These are phyloP conservation scores for Nothobranchius kuhntae DNA, from an alignment of 2,113 vertebrate genomes.

Conservation along the genomic window DNA sequence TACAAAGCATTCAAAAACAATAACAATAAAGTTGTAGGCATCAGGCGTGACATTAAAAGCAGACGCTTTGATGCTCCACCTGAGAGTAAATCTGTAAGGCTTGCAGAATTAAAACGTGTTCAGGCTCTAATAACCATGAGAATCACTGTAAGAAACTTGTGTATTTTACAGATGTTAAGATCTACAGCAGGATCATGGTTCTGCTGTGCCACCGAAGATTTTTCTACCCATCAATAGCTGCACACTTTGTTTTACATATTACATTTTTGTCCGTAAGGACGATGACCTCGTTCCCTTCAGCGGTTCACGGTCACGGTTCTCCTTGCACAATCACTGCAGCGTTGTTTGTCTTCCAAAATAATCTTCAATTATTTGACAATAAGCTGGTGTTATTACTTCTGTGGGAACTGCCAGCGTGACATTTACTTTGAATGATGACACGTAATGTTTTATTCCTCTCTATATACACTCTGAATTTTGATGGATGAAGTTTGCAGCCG, in stretches of 20 bases:
- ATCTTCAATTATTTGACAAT: constrained; percentile 43
- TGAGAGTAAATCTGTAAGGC: too few relatives aligned
- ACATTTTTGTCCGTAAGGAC: not conserved
- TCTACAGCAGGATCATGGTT: too few relatives aligned
- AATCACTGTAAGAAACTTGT: too few relatives aligned
- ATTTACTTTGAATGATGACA: constrained; percentile 58
- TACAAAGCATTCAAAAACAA: too few relatives aligned
- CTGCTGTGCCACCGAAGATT: too few relatives aligned
- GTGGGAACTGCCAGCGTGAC: constrained; percentile 42
- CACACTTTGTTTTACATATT: not conserved
- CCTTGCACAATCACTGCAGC: constrained; percentile 10
- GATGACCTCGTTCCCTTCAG: not conserved
- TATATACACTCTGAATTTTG: constrained; percentile 29
- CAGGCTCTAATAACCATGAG: too few relatives aligned
- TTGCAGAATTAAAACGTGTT: too few relatives aligned
- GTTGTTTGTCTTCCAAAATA: constrained; percentile 13
- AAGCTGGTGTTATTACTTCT: constrained; percentile 40
- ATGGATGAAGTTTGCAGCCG: constrained; percentile 45
- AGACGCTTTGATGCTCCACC: too few relatives aligned
- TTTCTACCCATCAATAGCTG: too few relatives aligned
- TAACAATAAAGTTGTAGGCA: too few relatives aligned
- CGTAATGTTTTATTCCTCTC: constrained; percentile 45
- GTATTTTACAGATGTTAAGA: too few relatives aligned
- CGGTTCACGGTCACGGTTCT: not conserved
- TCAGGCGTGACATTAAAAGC: too few relatives aligned